Evolutionary conservation across 2,888 invertebrate species (phyloP).

Genomic region (Octonoba sinensis): DNA sequence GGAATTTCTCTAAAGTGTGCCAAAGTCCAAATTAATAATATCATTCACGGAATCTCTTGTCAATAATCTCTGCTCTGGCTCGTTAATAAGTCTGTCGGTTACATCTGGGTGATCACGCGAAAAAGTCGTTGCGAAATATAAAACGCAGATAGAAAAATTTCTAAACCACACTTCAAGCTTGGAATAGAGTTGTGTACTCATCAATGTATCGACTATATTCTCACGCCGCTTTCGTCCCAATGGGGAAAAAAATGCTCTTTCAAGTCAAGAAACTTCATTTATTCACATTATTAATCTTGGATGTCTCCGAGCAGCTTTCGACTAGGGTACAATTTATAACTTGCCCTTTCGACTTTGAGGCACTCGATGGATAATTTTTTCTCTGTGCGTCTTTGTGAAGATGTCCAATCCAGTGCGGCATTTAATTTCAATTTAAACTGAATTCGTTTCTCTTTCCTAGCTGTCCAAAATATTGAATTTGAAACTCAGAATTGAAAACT

Average conservation of each 20-base stretch:
- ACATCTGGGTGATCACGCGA: conserved; percentile 38
- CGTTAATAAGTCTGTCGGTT: conserved; percentile 28
- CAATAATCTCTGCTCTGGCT: conserved; percentile 25
- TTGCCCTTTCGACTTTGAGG: too few relatives aligned
- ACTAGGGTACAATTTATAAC: too few relatives aligned
- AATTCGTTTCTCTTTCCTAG: too few relatives aligned
- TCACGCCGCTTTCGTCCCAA: not conserved
- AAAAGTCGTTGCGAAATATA: conserved; percentile 42
- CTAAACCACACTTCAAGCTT: conserved; percentile 7
- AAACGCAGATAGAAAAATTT: conserved; percentile 36
- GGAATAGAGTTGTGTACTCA: conserved; percentile 25
- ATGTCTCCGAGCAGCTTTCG: not conserved
- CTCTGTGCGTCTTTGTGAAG: too few relatives aligned
- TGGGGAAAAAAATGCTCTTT: conserved; percentile 17
- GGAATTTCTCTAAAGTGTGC: conserved; percentile 25
- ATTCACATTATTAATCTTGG: conserved; percentile 29
- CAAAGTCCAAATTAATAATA: conserved; percentile 34
- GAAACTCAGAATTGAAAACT: too few relatives aligned
- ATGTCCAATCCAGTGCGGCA: too few relatives aligned
- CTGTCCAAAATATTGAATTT: too few relatives aligned
- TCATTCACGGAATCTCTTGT: conserved; percentile 36
- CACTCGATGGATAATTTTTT: too few relatives aligned
- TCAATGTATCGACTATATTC: conserved; percentile 19
- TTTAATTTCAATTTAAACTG: too few relatives aligned
- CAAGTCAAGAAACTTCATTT: conserved; percentile 20